phyloP scores from a whole-genome alignment of 2,797 vertebrate genomes.

The Caiman crocodilus region DNA sequence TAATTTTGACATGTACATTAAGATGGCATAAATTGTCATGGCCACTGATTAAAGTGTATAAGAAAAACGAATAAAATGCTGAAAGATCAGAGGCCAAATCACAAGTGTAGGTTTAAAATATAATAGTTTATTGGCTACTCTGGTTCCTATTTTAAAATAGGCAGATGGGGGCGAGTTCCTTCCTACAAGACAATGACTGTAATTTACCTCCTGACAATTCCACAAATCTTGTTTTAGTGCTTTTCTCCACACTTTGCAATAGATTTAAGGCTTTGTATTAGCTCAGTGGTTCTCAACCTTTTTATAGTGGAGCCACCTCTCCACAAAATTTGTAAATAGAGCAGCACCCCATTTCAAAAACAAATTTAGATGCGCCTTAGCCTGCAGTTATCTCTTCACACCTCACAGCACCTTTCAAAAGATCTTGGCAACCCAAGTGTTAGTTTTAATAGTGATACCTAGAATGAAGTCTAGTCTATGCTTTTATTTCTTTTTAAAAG shows the following conservation, averaged over 20 bases:
- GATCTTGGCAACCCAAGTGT: no score
- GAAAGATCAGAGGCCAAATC: background rate
- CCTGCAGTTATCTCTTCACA: no score
- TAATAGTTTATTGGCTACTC: no score
- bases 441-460: no score
- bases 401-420: no score
- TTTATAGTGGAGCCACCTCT: no score
- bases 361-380: no score
- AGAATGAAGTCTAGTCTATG: no score
- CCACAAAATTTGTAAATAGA: no score
- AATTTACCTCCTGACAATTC: background rate
- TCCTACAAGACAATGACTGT: conserved; percentile 15
- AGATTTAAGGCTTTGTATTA: background rate
- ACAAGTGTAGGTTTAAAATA: conserved; percentile 18
- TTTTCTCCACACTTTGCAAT: background rate
- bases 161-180: background rate
- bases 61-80: background rate
- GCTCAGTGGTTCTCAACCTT: background rate
- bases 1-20: no score
- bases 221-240: background rate
- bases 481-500: no score
- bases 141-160: conserved; percentile 26
- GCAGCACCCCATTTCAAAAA: no score
- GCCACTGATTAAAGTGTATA: background rate
- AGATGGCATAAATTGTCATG: background rate